phyloP scores from a whole-genome alignment of 2,888 invertebrate species.

The Hirtodrosophila histrioides region DNA sequence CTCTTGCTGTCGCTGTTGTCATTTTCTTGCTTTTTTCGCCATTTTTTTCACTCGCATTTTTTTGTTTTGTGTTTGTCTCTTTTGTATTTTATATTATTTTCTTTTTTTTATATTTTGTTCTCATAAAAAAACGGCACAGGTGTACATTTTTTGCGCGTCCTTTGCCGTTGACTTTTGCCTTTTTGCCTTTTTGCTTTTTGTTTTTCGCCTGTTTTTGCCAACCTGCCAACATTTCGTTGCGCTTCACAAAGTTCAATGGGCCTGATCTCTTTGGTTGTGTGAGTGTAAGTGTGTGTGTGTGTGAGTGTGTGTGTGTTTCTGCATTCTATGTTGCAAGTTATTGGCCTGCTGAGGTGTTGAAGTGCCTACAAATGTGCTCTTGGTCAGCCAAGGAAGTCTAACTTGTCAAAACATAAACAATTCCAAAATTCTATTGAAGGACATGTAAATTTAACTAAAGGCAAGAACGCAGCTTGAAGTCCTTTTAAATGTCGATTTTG shows the following conservation, averaged over 20 bases:
- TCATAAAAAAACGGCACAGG: constrained; percentile 67
- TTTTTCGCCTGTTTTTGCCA: constrained; percentile 20
- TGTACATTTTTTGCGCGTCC: constrained; percentile 79
- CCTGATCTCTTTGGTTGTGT: constrained; percentile 13
- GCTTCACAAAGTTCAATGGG: constrained; percentile 80
- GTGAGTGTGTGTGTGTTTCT: constrained; percentile 10
- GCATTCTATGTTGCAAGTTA: constrained; percentile 17
- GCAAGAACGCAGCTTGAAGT: too few relatives aligned
- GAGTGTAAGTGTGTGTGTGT: constrained; percentile 12
- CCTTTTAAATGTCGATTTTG: too few relatives aligned
- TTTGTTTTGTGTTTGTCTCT: constrained; percentile 55
- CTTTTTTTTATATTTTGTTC: constrained; percentile 48
- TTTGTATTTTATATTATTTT: constrained; percentile 55
- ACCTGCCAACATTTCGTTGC: constrained; percentile 77
- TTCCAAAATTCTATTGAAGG: neutral
- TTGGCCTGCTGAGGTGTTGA: constrained; percentile 60
- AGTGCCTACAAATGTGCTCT: constrained; percentile 45
- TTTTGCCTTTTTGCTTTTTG: constrained; percentile 41
- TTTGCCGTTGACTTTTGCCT: constrained; percentile 67
- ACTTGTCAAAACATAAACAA: constrained; percentile 2
- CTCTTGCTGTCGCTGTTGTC: constrained; percentile 63
- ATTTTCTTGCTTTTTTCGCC: constrained; percentile 73
- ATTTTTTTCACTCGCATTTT: constrained; percentile 59
- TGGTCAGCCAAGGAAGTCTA: constrained; percentile 9
- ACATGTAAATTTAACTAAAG: too few relatives aligned